Base-by-base conservation (phyloP, 2,797 vertebrate species). In the Steatocranus sp. region DNA sequence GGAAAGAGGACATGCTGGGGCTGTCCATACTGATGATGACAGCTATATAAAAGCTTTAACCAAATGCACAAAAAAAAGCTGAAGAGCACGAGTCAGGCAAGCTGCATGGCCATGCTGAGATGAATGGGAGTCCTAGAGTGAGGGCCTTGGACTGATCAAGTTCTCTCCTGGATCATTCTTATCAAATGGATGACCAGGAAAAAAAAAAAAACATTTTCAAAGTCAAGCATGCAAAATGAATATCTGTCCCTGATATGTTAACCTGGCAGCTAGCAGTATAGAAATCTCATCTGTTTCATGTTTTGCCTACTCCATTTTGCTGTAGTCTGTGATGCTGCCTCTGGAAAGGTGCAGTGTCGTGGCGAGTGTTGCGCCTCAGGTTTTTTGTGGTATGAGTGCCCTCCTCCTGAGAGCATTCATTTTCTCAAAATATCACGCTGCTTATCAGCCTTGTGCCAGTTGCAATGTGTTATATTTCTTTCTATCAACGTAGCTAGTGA, bases 11-110 rank as follows among this genome's bases (percentile, higher is more conserved):
- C 86, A 81, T 10, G 56, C 77, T 32, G 76, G 23, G 81, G 50
- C 83, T 73, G 6, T 75, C 82, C 56, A 63, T 20, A 56, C 73
- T 79, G 82, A 83, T 68, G 84, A 87, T 83, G 86, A 78, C 85
- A 78, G 83, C 79, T 86, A 83, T 86, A 84, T 83, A 80, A 89
- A 88, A 7, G 18, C 53, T 86, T 86, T 70, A 82, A 81, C 73
- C 34, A 50, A 87, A 84, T 10, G 9, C 50, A 84, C 5, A 30
- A 18, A 75, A 63, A 80, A 56, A 75, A 17, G 18, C 43, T 53
- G 20, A 1, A 7, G 9, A 80, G 76, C 74, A 30, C 5, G 20
- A 66, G 48, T 66, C 73, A 38, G 58, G 34, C 49, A 32, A 17
- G 46, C 30, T 76, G n/a, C 11, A 14, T 3, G 30, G 41, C 15